Base-by-base conservation (phyloP, 2,888 invertebrate genomes). In the Microctonus hyperodae region DNA sequence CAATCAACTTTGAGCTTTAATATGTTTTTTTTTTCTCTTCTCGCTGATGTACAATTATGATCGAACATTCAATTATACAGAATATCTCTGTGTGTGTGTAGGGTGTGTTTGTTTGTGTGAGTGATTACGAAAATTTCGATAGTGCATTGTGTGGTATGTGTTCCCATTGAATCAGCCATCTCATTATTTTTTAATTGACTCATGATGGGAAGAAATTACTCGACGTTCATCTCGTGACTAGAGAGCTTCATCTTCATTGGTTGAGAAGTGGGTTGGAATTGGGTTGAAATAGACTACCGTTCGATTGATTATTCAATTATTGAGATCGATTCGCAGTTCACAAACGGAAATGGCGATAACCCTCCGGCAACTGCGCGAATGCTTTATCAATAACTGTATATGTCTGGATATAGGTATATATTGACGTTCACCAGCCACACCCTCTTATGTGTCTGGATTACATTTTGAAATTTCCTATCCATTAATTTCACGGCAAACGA, bases 251-350 rank as follows among this genome's bases (percentile, higher is more conserved):
- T 35, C 50, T 61, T 56, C 65, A 61, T 63, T 65, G 33, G 31
- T 22, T 55, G 37, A 51, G 48, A 50, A 53, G 56, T 56, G 33
- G 58, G 9, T 37, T 58, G 58, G 33, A 44, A 28, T 51, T 56
- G 33, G 58, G n/a, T 37, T 40, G 58, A 59, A 28, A 44, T 51
- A 33, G 16, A 16, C 48, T 25, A 67, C 59, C 70, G 62, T 74
- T 72, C 75, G 75, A 78, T 80, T 79, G 79, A 81, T 80, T 79
- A 81, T 81, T 80, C 78, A 78, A 81, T 82, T 81, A 80, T 77
- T 77, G 76, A 80, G 79, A 81, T 81, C 78, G 78, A 79, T 79
- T 81, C 79, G 65, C 60, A 60, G 56, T 65, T 72, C 64, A 64
- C 62, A 71, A 51, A 66, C 66, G 80, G 79, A 81, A 81, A 81